Conservation (phyloP, 1,140 invertebrate species). For the Drosophila leontia region DNA sequence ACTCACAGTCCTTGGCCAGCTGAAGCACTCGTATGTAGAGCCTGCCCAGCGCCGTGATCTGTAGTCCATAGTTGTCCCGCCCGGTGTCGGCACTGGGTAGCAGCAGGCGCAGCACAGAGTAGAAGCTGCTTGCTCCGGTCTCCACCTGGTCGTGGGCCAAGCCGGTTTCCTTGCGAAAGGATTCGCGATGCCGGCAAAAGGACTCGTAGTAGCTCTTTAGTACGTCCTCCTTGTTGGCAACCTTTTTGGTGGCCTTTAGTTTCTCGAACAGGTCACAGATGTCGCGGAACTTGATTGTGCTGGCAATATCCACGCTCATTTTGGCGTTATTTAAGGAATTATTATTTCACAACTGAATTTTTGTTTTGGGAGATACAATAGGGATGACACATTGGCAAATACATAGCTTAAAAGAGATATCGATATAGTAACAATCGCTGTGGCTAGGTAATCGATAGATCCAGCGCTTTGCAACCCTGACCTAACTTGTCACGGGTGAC, state of each 20-base stretch:
- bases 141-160: conserved; percentile 29
- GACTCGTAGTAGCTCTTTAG: conserved; percentile 74
- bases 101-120: conserved; percentile 89
- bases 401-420: background rate
- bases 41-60: conserved; percentile 88
- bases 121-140: conserved; percentile 87
- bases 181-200: conserved; percentile 64
- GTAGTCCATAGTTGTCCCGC: conserved; percentile 88
- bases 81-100: conserved; percentile 89
- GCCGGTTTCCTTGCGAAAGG: conserved; percentile 48
- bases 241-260: conserved; percentile 50
- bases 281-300: conserved; percentile 73
- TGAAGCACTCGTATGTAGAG: conserved; percentile 90
- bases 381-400: background rate
- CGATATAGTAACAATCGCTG: background rate
- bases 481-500: too few relatives aligned
- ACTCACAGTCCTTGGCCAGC: conserved; percentile 86
- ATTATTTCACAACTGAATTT: conserved; percentile 38
- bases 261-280: conserved; percentile 72
- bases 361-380: background rate
- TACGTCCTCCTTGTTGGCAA: conserved; percentile 60
- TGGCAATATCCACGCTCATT: conserved; percentile 59
- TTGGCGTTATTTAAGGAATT: background rate
- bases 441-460: conserved; percentile 3
- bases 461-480: conserved; percentile 21